A percentile compares a stretch with the other conserved stretches of the same genome.
phyloP scores from a whole-genome alignment of 2,113 vertebrate genomes.

The Spilogale gracilis region DNA sequence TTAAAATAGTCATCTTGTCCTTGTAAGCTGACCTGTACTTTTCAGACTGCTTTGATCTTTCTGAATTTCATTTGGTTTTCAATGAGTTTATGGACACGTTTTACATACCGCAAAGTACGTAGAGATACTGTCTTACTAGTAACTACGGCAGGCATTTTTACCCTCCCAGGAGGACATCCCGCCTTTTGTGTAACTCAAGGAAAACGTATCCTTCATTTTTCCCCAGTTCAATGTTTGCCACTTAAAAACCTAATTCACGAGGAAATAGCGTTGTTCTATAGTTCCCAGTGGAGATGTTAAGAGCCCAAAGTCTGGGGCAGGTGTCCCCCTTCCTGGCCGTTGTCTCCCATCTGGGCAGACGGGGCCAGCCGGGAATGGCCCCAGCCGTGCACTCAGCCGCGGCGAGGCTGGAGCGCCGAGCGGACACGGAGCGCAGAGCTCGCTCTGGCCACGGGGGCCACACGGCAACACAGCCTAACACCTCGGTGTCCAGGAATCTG shows the following conservation, averaged over 20 bases:
- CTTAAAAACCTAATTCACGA: neutral
- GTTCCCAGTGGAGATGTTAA: neutral
- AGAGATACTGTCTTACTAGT: neutral
- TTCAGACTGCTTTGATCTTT: constrained; percentile 10
- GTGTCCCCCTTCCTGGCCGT: neutral
- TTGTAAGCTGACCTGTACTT: neutral
- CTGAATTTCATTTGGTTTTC: constrained; percentile 40
- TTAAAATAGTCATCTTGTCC: neutral
- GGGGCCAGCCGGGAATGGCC: neutral
- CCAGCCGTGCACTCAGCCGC: too few species aligned
- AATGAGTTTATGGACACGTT: neutral
- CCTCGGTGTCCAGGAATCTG: neutral
- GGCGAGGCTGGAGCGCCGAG: neutral
- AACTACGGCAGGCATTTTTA: constrained; percentile 21
- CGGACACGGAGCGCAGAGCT: neutral
- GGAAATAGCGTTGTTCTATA: accelerated
- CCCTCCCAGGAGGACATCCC: neutral
- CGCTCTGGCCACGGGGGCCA: accelerated
- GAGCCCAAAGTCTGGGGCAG: too few species aligned
- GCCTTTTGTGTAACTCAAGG: neutral
- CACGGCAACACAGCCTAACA: neutral
- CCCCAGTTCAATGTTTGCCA: neutral
- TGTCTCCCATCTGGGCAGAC: neutral
- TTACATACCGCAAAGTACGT: neutral
- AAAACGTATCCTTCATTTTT: neutral